Base-by-base conservation (phyloP, 1,140 invertebrate species). In the Drosophila miranda region DNA sequence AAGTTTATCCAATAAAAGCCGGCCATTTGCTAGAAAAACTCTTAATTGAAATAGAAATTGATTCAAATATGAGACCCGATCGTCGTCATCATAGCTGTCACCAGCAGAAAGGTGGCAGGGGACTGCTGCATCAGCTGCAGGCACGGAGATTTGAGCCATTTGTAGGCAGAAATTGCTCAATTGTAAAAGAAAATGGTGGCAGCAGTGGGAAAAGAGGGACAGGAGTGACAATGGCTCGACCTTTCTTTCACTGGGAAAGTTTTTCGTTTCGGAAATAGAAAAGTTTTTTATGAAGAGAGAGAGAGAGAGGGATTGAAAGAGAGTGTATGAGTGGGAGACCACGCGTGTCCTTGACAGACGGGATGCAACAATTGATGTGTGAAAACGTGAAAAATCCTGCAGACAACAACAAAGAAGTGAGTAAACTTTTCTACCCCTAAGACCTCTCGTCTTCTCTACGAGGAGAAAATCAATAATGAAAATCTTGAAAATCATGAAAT, bases 81-180 rank as follows among this genome's bases (percentile, higher is more conserved):
- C 70, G 55, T 49, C 46, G 62, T 50, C 50, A 11, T 34, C 9
- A 2, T 3, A 11, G 38, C 28, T 44, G 55, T 74, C 70, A 51
- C 38, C 30, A 44, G 34, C 26, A 41, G 3, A 16, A 41, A n/a
- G 13, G 21, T 21, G 53, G 6, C 56, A 41, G 28, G 30, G 38
- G 16, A 46, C 9, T 42, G 46, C 50, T 79, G 72, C 80, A 79
- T 73, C 80, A 73, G 76, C 76, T 83, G 80, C 71, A 72, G 80
- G 59, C 57, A 11, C 64, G 26, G 30, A 71, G 62, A 73, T 64
- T 71, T 41, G 71, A 64, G 49, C 42, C 56, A 41, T 62, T 86
- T 77, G 74, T 77, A 74, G 77, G 77, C 77, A 70, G 64, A 80
- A 84, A 84, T 74, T 80, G 80, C 68, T 86, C 80, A 84, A 84